A percentile compares a stretch with the other conserved stretches of the same genome.
These are phyloP conservation scores for Synaphobranchus kaupii DNA, from an alignment of 2,797 vertebrate species.

Conservation along the genomic window DNA sequence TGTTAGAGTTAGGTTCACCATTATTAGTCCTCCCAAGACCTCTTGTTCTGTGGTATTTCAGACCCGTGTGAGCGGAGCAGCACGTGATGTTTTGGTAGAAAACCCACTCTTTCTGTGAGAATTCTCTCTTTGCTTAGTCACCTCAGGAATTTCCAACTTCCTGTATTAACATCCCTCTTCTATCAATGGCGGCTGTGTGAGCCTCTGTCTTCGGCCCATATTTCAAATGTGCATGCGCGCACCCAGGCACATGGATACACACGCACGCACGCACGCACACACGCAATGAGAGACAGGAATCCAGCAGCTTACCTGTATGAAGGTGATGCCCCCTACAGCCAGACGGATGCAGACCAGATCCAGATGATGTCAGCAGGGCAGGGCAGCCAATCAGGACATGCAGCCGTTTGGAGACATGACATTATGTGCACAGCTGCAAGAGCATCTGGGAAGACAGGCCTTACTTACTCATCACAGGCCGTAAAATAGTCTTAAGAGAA, in stretches of 20 bases:
- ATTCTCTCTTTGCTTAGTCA: not conserved
- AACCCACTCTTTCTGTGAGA: not conserved
- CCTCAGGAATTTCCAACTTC: not conserved
- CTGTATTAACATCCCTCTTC: not conserved
- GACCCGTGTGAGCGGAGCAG: not conserved
- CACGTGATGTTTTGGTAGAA: not conserved
- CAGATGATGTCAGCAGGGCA: not conserved
- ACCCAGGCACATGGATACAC: not conserved
- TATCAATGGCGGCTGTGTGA: not conserved
- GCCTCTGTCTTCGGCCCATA: not conserved
- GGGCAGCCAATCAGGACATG: not conserved
- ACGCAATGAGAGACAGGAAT: not conserved
- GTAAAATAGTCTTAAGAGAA: too few relatives aligned
- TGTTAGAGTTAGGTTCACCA: not conserved
- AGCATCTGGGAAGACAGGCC: too few relatives aligned
- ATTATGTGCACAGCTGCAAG: too few relatives aligned
- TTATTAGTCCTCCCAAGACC: not conserved
- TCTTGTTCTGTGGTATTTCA: not conserved
- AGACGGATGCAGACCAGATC: too few relatives aligned
- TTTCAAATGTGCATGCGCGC: not conserved
- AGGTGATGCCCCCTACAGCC: too few relatives aligned
- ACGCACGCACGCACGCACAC: not conserved
- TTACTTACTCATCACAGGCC: too few relatives aligned
- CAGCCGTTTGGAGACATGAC: not conserved
- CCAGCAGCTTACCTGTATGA: not conserved